phyloP scores from a whole-genome alignment of 2,888 invertebrate species.

The Isoperla grammatica region DNA sequence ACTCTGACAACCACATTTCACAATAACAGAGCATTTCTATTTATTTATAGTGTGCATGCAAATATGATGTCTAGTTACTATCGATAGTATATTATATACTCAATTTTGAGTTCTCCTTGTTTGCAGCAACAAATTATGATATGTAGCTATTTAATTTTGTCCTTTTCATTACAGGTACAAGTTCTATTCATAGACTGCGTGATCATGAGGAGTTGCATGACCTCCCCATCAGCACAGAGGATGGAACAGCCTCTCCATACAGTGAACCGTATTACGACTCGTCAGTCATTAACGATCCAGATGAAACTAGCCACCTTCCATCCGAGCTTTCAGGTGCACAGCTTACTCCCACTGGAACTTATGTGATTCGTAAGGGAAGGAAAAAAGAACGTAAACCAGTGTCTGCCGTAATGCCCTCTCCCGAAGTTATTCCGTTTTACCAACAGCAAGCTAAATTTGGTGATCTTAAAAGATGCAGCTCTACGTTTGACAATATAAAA shows the following conservation, averaged over 20 bases:
- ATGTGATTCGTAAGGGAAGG: slow-evolving; percentile 70
- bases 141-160: not conserved
- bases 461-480: slow-evolving; percentile 65
- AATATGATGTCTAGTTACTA: too few relatives aligned
- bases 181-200: slow-evolving; percentile 55
- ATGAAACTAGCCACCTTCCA: slow-evolving; percentile 26
- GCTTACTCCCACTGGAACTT: slow-evolving; percentile 64
- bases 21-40: too few relatives aligned
- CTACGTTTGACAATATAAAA: slow-evolving; percentile 71
- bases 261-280: slow-evolving; percentile 53
- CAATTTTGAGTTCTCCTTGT: too few relatives aligned
- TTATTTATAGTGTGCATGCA: too few relatives aligned
- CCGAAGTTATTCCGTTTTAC: not conserved
- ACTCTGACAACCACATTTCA: too few relatives aligned
- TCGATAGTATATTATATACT: too few relatives aligned
- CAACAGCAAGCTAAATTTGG: slow-evolving; percentile 13
- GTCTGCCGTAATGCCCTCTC: slow-evolving; percentile 46
- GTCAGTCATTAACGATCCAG: slow-evolving; percentile 30
- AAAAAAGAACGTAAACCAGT: slow-evolving; percentile 59
- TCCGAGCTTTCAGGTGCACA: slow-evolving; percentile 43
- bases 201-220: slow-evolving; percentile 73
- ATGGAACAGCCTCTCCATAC: slow-evolving; percentile 61
- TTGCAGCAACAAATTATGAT: too few relatives aligned
- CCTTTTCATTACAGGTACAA: slow-evolving; percentile 52
- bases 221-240: slow-evolving; percentile 62